Percentiles rank a stretch among this genome's conserved stretches.
Evolutionary conservation across 2,113 vertebrate genomes (phyloP).

Genomic region (Rafetus swinhoei): DNA sequence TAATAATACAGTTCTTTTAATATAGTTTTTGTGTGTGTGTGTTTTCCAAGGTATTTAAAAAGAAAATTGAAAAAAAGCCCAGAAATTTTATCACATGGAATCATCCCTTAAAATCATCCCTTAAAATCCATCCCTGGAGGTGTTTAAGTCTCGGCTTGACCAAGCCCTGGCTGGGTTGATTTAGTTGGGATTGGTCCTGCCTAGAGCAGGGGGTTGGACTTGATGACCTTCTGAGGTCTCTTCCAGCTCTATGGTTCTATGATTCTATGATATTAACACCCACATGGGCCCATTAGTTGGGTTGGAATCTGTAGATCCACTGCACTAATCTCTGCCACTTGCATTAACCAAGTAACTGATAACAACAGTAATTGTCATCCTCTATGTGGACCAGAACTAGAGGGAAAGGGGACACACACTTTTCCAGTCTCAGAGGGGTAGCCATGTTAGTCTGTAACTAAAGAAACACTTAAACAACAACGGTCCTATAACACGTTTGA

Average conservation of each 20-base stretch:
- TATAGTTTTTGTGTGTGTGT: not conserved
- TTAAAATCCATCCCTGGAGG: no score
- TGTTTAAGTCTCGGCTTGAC: no score
- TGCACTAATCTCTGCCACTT: not conserved
- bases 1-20: not conserved
- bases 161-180: no score
- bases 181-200: no score
- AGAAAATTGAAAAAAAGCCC: not conserved
- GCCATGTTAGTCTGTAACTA: no score
- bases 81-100: not conserved
- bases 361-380: not conserved
- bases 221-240: no score
- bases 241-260: no score
- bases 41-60: not conserved
- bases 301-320: rapidly evolving
- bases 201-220: no score
- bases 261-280: no score
- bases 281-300: not conserved
- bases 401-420: not conserved
- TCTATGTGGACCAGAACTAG: rapidly evolving
- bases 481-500: no score
- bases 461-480: no score
- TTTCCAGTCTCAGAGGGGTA: not conserved
- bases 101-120: no score
- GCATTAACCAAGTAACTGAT: not conserved